Evolutionary conservation across 2,888 invertebrate genomes (phyloP), one percentile per base, ranked within the genome.

Genomic region (Drosophila histrio): DNA sequence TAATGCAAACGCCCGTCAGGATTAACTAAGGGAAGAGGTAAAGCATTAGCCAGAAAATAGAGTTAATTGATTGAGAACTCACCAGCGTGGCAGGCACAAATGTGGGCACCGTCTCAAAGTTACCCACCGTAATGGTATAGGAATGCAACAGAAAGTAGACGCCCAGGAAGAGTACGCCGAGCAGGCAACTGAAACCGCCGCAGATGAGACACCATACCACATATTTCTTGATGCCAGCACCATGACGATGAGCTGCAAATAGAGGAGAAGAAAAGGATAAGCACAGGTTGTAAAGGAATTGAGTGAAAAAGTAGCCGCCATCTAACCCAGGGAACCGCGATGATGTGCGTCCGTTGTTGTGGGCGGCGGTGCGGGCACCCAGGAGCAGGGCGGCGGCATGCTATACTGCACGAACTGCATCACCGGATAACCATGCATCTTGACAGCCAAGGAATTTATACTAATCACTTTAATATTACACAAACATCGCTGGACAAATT

Each of bases 31-130:
- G 15, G 2, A 21, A 21, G 1, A 1, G 2, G 0, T 56, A 93
- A 93, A 68, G 1, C 36, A 7, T 56, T 2, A 58, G 36, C 7
- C 6, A 19, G 11, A 2, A 17, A 17, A 9, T 4, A 8, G 22
- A 8, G 22, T 3, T 9, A 1, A 7, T 32, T 13, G 3, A 22
- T 17, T 8, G 41, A 8, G 1, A 11, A 91, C 93, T 94, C 92
- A 97, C 97, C 96, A 97, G 95, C 76, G 96, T 95, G 63, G 97
- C 97, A 34, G 97, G 97, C 80, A 98, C 96, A 89, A 97, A 98
- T 5, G 97, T 97, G n/a, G 98, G 98, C 79, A 98, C 96, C 0
- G 98, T 97, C 93, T 98, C 98, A 91, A 98, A 95, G 89, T 97
- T 94, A 22, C 93, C 93, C 75, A 95, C 93, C 1, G 95, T 95